phyloP scores from a whole-genome alignment of 2,113 vertebrate genomes.

The Atrichornis clamosus region DNA sequence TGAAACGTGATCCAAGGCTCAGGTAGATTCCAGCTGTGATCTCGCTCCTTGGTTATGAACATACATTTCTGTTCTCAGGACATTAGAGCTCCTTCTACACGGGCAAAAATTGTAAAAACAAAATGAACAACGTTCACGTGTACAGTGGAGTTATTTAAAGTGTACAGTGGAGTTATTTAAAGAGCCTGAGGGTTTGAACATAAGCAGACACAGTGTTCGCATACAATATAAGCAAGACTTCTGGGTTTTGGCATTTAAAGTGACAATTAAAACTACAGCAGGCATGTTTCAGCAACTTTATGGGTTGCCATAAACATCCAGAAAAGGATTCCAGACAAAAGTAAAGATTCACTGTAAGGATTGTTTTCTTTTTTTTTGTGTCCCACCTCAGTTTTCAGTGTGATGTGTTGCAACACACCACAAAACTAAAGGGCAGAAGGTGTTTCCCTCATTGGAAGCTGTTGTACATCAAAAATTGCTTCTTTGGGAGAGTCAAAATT shows the following conservation, averaged over 20 bases:
- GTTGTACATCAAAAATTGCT: not conserved
- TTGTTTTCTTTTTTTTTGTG: not conserved
- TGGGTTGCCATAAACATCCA: conserved; percentile 28
- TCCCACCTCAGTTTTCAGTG: not conserved
- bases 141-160: conserved; percentile 73
- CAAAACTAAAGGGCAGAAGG: not conserved
- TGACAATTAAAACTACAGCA: conserved; percentile 63
- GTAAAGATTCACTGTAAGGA: not conserved
- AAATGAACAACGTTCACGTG: conserved; percentile 73
- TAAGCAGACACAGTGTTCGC: conserved; percentile 66
- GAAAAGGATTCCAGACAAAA: conserved; percentile 29
- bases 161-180: conserved; percentile 73
- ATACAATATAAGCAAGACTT: conserved; percentile 57
- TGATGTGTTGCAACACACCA: not conserved
- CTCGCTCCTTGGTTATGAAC: conserved; percentile 48
- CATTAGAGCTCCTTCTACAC: conserved; percentile 44
- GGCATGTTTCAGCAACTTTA: conserved; percentile 52
- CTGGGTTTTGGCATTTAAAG: conserved; percentile 64
- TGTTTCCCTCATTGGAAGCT: not conserved
- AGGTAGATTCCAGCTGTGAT: conserved; percentile 61
- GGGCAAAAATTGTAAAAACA: conserved; percentile 71
- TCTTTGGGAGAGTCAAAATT: not conserved
- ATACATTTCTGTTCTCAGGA: conserved; percentile 31
- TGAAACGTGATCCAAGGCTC: conserved; percentile 39
- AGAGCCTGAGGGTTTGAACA: conserved; percentile 74